Evolutionary conservation across 2,797 vertebrate genomes (phyloP).

Genomic region (Leptoclinus maculatus): DNA sequence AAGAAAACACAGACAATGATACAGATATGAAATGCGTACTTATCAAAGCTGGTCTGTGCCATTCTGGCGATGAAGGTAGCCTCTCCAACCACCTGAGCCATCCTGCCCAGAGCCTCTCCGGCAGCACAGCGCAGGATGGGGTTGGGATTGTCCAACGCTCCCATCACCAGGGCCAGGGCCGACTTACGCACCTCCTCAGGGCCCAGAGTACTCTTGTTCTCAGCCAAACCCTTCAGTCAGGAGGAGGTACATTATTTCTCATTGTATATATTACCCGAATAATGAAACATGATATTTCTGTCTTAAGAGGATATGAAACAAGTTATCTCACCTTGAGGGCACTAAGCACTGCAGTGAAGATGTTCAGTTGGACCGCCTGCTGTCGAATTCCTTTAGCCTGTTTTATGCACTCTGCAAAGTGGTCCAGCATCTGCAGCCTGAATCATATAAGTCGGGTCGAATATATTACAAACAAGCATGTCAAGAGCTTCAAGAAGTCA

Average conservation of each 20-base stretch:
- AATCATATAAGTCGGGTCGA: slow-evolving; percentile 14
- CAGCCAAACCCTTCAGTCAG: slow-evolving; percentile 92
- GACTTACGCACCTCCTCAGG: slow-evolving; percentile 98
- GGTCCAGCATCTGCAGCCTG: slow-evolving; percentile 98
- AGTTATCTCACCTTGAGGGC: slow-evolving; percentile 91
- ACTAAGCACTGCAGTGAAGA: slow-evolving; percentile 98
- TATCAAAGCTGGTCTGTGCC: slow-evolving; percentile 99
- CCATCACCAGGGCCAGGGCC: slow-evolving; percentile 96
- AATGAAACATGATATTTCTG: neutral
- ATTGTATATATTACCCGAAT: neutral
- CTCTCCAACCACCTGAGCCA: slow-evolving; percentile 99
- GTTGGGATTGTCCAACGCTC: slow-evolving; percentile 97
- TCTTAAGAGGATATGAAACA: neutral
- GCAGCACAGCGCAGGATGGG: slow-evolving; percentile 98
- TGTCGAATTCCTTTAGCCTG: slow-evolving; percentile 98
- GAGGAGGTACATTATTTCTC: slow-evolving; percentile 3
- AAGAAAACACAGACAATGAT: neutral
- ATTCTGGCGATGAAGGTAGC: slow-evolving; percentile 98
- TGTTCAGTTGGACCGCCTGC: slow-evolving; percentile 98
- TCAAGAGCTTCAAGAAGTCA: neutral
- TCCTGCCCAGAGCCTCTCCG: slow-evolving; percentile 97
- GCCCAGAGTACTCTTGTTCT: slow-evolving; percentile 97
- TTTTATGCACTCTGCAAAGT: slow-evolving; percentile 99
- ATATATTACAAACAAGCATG: neutral
- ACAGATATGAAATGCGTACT: slow-evolving; percentile 83